Percentiles rank a stretch among this genome's conserved stretches.
phyloP scores from a whole-genome alignment of 1,140 invertebrate genomes.

The Holcopasites calliopsidis region DNA sequence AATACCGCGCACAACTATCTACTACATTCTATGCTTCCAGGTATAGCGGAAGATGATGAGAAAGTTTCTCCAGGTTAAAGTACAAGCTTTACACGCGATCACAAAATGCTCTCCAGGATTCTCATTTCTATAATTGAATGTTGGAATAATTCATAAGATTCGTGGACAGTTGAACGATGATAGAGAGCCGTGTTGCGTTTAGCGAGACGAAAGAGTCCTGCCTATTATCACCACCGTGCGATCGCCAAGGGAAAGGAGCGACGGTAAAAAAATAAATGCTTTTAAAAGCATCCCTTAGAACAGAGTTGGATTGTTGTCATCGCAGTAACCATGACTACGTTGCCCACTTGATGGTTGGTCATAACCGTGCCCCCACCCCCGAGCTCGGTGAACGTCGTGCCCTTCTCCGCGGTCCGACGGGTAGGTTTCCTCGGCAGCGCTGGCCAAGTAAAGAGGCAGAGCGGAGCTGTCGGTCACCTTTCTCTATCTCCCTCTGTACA shows the following conservation, averaged over 20 bases:
- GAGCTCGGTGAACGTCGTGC: slow-evolving; percentile 25
- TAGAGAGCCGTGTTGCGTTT: neutral
- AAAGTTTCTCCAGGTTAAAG: neutral
- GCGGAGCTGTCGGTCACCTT: slow-evolving; percentile 55
- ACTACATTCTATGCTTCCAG: no score
- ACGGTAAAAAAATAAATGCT: slow-evolving; percentile 56
- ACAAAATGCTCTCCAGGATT: no score
- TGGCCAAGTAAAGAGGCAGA: slow-evolving; percentile 72
- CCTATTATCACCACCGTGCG: slow-evolving; percentile 24
- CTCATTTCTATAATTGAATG: no score
- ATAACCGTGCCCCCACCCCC: slow-evolving; percentile 62
- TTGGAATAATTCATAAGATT: no score
- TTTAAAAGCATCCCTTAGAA: slow-evolving; percentile 73
- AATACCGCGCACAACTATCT: neutral
- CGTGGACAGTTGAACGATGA: neutral
- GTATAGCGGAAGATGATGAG: neutral
- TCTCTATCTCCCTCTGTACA: slow-evolving; percentile 23
- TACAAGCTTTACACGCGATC: neutral
- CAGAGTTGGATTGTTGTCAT: slow-evolving; percentile 75
- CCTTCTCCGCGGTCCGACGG: slow-evolving; percentile 46
- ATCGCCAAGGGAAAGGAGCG: slow-evolving; percentile 43
- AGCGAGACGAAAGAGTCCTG: neutral
- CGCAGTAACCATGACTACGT: slow-evolving; percentile 76
- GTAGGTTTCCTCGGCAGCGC: slow-evolving; percentile 68
- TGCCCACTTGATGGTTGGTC: slow-evolving; percentile 74